Evolutionary conservation across 2,113 vertebrate genomes (phyloP).

Genomic region (Elanoides forficatus): DNA sequence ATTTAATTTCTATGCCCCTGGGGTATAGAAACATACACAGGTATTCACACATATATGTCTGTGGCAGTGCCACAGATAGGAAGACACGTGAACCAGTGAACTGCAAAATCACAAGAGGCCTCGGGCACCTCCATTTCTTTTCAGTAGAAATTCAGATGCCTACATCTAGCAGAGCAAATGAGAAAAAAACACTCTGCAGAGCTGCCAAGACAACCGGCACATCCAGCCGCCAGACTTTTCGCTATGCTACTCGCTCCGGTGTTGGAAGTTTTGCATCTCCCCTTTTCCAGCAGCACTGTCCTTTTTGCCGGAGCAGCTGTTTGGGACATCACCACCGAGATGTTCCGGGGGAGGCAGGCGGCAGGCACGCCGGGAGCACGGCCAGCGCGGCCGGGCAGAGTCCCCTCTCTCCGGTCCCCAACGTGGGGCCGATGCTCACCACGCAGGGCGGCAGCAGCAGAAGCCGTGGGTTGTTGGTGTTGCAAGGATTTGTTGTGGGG

Average conservation of each 20-base stretch:
- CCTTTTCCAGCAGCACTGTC: not conserved
- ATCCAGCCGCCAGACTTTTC: not conserved
- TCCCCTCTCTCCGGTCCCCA: not conserved
- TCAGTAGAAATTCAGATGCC: not conserved
- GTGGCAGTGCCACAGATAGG: not conserved
- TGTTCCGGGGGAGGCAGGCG: not conserved
- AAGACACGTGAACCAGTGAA: not conserved
- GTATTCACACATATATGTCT: not conserved
- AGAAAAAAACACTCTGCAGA: not conserved
- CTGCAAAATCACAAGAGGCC: not conserved
- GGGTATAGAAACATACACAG: not conserved
- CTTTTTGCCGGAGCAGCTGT: not conserved
- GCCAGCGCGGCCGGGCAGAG: not conserved
- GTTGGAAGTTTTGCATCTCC: not conserved
- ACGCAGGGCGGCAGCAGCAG: not conserved
- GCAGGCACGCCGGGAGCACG: not conserved
- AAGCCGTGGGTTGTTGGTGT: not conserved
- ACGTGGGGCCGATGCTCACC: accelerated
- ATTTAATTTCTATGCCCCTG: not conserved
- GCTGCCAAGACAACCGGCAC: not conserved
- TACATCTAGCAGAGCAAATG: not conserved
- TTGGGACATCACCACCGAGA: not conserved
- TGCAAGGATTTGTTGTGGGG: not conserved
- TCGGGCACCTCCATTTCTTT: not conserved
- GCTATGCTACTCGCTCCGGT: accelerated